Conservation (phyloP, 2,797 vertebrate genomes). For the Pangasius sanitwongsei region DNA sequence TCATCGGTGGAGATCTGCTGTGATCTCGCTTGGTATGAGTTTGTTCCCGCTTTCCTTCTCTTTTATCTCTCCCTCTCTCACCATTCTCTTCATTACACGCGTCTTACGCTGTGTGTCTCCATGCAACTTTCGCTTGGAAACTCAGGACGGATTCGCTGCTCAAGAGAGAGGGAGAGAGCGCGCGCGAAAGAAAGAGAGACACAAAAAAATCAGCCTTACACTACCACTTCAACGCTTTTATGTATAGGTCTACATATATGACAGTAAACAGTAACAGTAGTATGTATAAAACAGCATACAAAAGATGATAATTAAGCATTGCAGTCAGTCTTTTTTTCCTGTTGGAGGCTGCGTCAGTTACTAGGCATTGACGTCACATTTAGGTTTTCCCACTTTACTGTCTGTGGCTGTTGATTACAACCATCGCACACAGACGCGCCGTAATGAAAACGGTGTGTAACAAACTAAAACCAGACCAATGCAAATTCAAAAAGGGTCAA, state of each 20-base stretch:
- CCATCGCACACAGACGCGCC: constrained; percentile 67
- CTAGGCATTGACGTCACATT: constrained; percentile 98
- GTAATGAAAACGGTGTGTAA: constrained; percentile 59
- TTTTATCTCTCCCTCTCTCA: constrained; percentile 55
- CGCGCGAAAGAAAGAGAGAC: constrained; percentile 18
- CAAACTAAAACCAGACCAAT: constrained; percentile 45
- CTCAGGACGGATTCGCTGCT: constrained; percentile 63
- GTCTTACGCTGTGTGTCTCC: constrained; percentile 64
- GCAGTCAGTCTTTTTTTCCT: constrained; percentile 69
- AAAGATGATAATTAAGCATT: constrained; percentile 81
- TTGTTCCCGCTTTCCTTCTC: constrained; percentile 53
- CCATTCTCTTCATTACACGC: constrained; percentile 57
- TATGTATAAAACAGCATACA: constrained; percentile 41
- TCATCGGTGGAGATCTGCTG: constrained; percentile 27
- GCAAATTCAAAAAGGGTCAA: constrained; percentile 21
- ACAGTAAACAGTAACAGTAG: background rate
- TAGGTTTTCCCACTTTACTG: constrained; percentile 97
- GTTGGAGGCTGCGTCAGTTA: constrained; percentile 95
- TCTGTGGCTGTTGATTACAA: constrained; percentile 87
- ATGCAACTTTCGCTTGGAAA: constrained; percentile 69
- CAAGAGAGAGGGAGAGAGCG: constrained; percentile 30
- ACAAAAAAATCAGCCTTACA: background rate
- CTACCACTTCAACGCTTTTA: background rate
- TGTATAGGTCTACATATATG: background rate
- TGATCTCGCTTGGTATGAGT: constrained; percentile 46